Evolutionary conservation across 1,140 invertebrate genomes (phyloP), one percentile per base, ranked within the genome.

Genomic region (Brachionus calyciflorus): DNA sequence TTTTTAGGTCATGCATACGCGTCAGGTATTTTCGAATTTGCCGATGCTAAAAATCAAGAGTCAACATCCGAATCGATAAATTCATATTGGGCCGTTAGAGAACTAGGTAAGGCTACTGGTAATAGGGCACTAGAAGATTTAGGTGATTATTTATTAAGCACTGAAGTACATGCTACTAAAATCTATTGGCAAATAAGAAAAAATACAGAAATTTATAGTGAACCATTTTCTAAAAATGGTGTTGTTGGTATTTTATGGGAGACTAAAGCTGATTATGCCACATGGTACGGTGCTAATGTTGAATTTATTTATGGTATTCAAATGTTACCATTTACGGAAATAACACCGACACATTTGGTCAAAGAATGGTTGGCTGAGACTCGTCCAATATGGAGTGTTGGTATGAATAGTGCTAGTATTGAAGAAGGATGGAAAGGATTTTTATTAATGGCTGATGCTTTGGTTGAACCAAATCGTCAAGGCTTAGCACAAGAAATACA

Each of bases 301-400:
- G 65, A 70, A 33, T 70, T 49, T 49, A 70, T 70, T 37, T 49
- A 70, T 40, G 65, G 65, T 28, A 70, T 70, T 70, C 65, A 70
- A 65, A 65, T 65, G 60, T 26, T 65, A 3, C 60, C 60, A 24
- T 65, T 65, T 44, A 65, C 33, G 21, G 60, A 65, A 28, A 65
- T 65, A 37, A 65, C 60, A 5, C 37, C 37, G 19, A 44, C 19
- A 30, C 24, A 65, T 24, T 65, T 65, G 60, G 26, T 44, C 10
- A 65, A n/a, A 44, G 40, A 44, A 2, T 65, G 60, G 60, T 5
- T 65, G 17, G 21, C n/a, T 12, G 60, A 65, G 12, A 65, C 60
- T 14, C 2, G 60, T 21, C 19, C 60, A 44, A 65, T 65, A 9
- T 65, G 60, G 60, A 65, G 60, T 28, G 21, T 24, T 10, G 19